phyloP scores from a whole-genome alignment of 1,140 invertebrate genomes.

The Halictus rubicundus region DNA sequence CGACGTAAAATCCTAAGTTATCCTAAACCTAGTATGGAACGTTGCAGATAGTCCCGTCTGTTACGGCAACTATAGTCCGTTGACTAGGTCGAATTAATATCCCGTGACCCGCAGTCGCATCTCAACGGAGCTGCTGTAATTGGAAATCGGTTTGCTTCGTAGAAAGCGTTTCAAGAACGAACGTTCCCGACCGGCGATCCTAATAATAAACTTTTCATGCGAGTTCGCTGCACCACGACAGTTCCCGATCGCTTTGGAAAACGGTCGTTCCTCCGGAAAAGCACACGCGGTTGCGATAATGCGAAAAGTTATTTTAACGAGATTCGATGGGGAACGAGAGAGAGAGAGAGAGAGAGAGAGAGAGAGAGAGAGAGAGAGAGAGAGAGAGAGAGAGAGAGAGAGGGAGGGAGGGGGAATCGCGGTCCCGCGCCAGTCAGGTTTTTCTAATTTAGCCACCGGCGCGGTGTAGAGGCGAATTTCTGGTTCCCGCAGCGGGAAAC shows the following conservation, averaged over 20 bases:
- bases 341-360: no score
- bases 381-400: no score
- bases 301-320: slow-evolving; percentile 45
- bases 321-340: slow-evolving; percentile 29
- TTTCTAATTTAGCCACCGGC: slow-evolving; percentile 44
- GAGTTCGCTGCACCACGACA: background rate
- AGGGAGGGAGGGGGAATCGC: no score
- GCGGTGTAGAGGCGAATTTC: slow-evolving; percentile 32
- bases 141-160: background rate
- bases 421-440: slow-evolving; percentile 12
- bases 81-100: background rate
- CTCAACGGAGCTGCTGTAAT: background rate
- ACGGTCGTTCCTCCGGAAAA: background rate
- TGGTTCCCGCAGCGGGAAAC: slow-evolving; percentile 5
- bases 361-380: no score
- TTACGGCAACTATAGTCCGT: no score
- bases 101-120: no score
- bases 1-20: no score
- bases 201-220: slow-evolving; percentile 7
- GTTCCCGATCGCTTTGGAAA: background rate
- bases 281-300: slow-evolving; percentile 29
- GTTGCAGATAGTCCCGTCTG: no score
- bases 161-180: background rate
- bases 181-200: background rate
- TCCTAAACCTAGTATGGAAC: no score